Conservation (phyloP, 1,140 invertebrate genomes). For the Cherax quadricarinatus region DNA sequence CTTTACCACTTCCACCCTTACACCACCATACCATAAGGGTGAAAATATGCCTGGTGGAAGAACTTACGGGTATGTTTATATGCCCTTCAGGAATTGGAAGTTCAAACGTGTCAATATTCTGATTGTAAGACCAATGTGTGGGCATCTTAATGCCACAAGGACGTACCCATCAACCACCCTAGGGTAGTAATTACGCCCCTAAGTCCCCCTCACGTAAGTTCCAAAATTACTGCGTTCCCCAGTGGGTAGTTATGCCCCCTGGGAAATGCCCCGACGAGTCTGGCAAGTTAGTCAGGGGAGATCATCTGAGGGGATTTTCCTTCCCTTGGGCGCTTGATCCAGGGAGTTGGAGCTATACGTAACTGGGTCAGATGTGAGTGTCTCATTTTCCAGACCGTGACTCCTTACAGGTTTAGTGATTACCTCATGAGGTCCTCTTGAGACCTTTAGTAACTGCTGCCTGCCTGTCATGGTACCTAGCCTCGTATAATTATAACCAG, state of each 20-base stretch:
- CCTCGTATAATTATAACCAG: not conserved
- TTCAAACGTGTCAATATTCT: constrained; percentile 32
- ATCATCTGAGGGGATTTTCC: no score
- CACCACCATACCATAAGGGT: not conserved
- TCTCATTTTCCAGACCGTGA: no score
- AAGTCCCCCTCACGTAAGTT: not conserved
- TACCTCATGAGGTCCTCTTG: not conserved
- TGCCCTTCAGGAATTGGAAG: constrained; percentile 29
- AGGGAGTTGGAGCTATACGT: no score
- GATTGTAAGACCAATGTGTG: constrained; percentile 39
- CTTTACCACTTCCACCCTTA: not conserved
- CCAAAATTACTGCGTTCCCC: not conserved
- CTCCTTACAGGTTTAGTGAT: no score
- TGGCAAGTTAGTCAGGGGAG: no score
- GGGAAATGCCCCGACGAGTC: no score
- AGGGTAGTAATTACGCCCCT: not conserved
- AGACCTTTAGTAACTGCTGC: not conserved
- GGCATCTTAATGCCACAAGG: constrained; percentile 9
- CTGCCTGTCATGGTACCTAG: not conserved
- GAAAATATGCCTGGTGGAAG: not conserved
- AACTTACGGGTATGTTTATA: constrained; percentile 8
- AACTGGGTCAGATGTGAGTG: no score
- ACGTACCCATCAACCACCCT: not conserved
- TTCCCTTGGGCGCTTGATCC: no score
- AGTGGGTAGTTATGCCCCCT: not conserved